Evolutionary conservation across 2,888 invertebrate species (phyloP).

Genomic region (Apocheima hispidaria): DNA sequence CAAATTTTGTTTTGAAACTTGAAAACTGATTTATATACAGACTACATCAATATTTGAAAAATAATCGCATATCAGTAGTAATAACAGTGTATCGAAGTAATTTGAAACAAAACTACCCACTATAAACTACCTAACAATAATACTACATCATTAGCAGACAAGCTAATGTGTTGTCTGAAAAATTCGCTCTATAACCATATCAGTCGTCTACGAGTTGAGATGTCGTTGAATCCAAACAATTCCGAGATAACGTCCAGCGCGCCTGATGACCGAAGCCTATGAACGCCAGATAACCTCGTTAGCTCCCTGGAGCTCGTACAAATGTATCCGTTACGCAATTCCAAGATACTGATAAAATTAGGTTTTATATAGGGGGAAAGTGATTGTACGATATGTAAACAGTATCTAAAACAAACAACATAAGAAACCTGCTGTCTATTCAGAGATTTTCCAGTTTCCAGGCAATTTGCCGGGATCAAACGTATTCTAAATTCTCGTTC

Average conservation of each 20-base stretch:
- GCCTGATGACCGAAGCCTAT: slow-evolving; percentile 33
- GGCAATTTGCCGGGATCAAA: too few species aligned
- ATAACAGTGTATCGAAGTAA: background rate
- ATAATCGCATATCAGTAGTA: too few species aligned
- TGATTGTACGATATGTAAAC: slow-evolving; percentile 2
- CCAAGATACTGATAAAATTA: slow-evolving; percentile 1
- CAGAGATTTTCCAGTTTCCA: too few species aligned
- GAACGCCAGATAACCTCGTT: slow-evolving; percentile 39
- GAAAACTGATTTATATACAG: too few species aligned
- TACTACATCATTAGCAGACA: background rate
- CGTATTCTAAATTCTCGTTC: too few species aligned
- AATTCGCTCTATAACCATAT: background rate
- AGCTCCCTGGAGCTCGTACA: slow-evolving; percentile 34
- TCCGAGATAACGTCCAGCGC: slow-evolving; percentile 16
- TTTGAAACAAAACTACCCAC: background rate
- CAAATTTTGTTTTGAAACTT: background rate
- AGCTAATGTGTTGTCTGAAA: background rate
- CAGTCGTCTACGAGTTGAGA: background rate
- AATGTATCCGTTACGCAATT: slow-evolving; percentile 31
- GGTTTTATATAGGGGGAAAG: background rate
- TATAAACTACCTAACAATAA: background rate
- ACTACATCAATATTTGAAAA: too few species aligned
- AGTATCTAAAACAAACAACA: too few species aligned
- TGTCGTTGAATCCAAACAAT: slow-evolving; percentile 10
- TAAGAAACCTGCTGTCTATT: too few species aligned